These are phyloP conservation scores for Stenodema calcarata DNA, from an alignment of 2,888 invertebrate genomes.

Conservation along the genomic window DNA sequence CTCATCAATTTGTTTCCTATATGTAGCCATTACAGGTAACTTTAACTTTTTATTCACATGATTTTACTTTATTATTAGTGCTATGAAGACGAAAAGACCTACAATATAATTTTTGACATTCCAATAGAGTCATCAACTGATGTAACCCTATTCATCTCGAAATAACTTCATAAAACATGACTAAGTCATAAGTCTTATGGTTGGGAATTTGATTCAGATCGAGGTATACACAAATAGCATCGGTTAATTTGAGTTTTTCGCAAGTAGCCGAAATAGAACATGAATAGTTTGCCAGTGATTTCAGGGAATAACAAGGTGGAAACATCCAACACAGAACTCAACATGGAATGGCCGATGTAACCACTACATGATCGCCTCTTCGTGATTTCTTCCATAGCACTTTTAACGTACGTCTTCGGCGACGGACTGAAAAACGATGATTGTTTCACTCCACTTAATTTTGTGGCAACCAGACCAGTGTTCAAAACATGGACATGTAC, in stretches of 20 bases:
- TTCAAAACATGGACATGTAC: neutral
- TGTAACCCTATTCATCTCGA: too few relatives aligned
- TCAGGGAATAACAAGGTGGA: neutral
- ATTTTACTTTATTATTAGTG: too few relatives aligned
- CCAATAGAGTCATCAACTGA: too few relatives aligned
- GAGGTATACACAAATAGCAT: too few relatives aligned
- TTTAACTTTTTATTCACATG: too few relatives aligned
- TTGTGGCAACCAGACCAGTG: conserved; percentile 16
- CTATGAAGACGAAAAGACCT: too few relatives aligned
- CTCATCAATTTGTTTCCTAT: too few relatives aligned
- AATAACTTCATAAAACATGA: too few relatives aligned
- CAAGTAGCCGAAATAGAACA: neutral
- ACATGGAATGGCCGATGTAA: neutral
- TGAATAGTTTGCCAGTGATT: neutral
- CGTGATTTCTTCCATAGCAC: neutral
- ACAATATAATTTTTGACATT: too few relatives aligned
- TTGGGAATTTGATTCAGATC: too few relatives aligned
- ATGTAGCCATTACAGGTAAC: too few relatives aligned
- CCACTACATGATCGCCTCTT: neutral
- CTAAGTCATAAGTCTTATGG: too few relatives aligned
- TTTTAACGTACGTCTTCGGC: conserved; percentile 1
- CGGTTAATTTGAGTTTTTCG: neutral
- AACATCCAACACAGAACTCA: neutral
- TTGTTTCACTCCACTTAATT: neutral
- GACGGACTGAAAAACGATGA: neutral